Percentiles rank a stretch among this genome's conserved stretches.
These are phyloP conservation scores for Natator depressus DNA, from an alignment of 2,113 vertebrate species.

Conservation along the genomic window DNA sequence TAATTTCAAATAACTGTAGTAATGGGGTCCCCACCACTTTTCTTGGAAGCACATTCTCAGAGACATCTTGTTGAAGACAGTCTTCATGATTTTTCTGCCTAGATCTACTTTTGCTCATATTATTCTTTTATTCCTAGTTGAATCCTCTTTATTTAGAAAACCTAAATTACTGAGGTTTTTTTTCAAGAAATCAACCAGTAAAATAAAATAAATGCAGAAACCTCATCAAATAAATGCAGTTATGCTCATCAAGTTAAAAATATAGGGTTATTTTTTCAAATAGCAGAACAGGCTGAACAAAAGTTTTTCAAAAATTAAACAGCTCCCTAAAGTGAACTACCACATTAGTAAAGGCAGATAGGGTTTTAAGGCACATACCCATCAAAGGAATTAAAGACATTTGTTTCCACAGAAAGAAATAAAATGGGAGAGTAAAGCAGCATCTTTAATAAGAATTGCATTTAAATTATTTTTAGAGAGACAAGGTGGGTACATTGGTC, in stretches of 20 bases:
- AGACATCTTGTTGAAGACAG: background rate
- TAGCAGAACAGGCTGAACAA: background rate
- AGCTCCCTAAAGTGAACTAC: background rate
- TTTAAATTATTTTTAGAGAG: background rate
- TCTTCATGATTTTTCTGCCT: background rate
- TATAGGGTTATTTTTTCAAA: background rate
- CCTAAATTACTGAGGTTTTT: background rate
- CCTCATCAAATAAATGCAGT: background rate
- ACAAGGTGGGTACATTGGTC: background rate
- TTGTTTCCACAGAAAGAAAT: background rate
- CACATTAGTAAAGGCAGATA: background rate
- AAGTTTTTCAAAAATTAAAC: background rate
- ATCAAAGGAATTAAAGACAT: background rate
- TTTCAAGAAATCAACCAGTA: background rate
- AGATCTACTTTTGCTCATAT: background rate
- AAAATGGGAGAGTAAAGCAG: background rate
- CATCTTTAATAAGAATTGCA: background rate
- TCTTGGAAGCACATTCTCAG: background rate
- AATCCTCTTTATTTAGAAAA: background rate
- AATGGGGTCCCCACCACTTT: background rate
- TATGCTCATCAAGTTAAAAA: background rate
- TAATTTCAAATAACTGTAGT: background rate
- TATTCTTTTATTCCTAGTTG: background rate
- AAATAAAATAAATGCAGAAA: background rate
- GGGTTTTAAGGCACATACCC: background rate